phyloP scores from a whole-genome alignment of 2,113 vertebrate species.

The Sinocyclocheilus anshuiensis region DNA sequence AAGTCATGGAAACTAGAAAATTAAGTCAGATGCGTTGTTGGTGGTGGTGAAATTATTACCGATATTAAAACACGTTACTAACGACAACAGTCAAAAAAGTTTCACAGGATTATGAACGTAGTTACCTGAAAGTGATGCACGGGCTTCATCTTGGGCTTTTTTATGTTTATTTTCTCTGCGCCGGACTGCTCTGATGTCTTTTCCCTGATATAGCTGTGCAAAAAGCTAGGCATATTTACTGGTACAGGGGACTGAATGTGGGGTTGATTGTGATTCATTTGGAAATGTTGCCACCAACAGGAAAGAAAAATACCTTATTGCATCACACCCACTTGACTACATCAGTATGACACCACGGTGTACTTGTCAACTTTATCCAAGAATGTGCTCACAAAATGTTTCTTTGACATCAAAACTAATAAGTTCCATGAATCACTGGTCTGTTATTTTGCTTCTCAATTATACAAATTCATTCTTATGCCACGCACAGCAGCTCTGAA shows the following conservation, averaged over 20 bases:
- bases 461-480: conserved; percentile 4
- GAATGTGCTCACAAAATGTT: conserved; percentile 1
- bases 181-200: too few species aligned
- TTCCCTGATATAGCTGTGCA: too few species aligned
- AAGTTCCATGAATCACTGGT: not conserved
- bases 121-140: too few species aligned
- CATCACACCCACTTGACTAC: not conserved
- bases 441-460: conserved; percentile 12
- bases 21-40: too few species aligned
- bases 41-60: too few species aligned
- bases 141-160: too few species aligned
- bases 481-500: conserved; percentile 11
- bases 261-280: not conserved
- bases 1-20: too few species aligned
- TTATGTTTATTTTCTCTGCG: too few species aligned
- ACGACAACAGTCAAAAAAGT: too few species aligned
- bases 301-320: not conserved
- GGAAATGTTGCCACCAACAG: conserved; percentile 13
- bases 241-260: not conserved
- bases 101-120: too few species aligned
- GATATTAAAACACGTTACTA: too few species aligned
- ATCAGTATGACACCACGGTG: not conserved
- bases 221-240: not conserved
- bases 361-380: not conserved
- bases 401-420: not conserved